Percentiles rank a stretch among this genome's conserved stretches.
These are phyloP conservation scores for Spinibarbus caldwelli DNA, from an alignment of 2,797 vertebrate genomes.

Conservation along the genomic window DNA sequence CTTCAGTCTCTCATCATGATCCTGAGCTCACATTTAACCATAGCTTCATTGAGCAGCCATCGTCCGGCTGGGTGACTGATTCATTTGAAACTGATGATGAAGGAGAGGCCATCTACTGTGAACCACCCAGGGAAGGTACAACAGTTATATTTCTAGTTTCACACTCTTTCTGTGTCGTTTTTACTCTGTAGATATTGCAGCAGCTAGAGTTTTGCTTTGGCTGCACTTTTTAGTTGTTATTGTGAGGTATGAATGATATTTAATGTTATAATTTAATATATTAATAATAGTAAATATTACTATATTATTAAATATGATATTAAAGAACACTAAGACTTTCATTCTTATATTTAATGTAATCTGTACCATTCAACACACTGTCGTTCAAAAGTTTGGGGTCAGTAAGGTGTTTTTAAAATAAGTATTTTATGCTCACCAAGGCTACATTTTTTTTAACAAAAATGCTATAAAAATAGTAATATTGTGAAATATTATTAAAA, in stretches of 20 bases:
- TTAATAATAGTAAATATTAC: too few relatives aligned
- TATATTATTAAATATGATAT: too few relatives aligned
- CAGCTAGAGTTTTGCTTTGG: background rate
- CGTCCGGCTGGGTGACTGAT: slow-evolving; percentile 88
- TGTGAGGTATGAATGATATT: background rate
- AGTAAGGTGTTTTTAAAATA: background rate
- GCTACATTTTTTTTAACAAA: background rate
- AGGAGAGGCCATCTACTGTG: slow-evolving; percentile 84
- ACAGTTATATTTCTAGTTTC: background rate
- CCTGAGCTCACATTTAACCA: slow-evolving; percentile 94
- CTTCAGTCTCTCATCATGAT: slow-evolving; percentile 93
- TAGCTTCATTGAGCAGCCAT: slow-evolving; percentile 91
- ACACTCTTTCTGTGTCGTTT: background rate
- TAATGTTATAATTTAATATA: background rate
- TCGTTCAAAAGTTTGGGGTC: background rate
- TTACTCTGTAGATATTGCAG: background rate
- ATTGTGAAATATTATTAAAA: background rate
- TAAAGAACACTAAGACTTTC: background rate
- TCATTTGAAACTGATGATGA: slow-evolving; percentile 89
- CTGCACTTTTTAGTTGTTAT: background rate
- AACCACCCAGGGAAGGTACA: slow-evolving; percentile 89
- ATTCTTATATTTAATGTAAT: too few relatives aligned
- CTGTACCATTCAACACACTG: too few relatives aligned
- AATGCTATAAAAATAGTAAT: background rate
- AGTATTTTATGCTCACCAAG: background rate